These are phyloP conservation scores for Heliconius ethilla DNA, from an alignment of 2,888 invertebrate species.

Conservation along the genomic window DNA sequence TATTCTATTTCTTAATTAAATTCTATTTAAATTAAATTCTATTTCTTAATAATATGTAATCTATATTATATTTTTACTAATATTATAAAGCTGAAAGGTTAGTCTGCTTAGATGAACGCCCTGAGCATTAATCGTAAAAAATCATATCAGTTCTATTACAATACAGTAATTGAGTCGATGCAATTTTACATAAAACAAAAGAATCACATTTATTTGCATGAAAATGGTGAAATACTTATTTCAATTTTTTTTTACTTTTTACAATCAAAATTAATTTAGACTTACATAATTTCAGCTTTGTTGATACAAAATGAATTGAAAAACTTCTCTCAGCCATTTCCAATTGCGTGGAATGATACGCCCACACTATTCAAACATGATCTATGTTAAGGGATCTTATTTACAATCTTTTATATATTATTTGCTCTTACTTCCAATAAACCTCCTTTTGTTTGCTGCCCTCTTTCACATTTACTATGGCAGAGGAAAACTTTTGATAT, in stretches of 20 bases:
- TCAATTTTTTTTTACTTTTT: not conserved
- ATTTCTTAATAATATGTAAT: no score
- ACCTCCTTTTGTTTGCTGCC: constrained; percentile 39
- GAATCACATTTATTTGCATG: not conserved
- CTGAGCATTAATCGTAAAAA: no score
- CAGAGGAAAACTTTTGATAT: constrained; percentile 19
- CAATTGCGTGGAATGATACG: constrained; percentile 27
- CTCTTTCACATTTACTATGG: constrained; percentile 10
- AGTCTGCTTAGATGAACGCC: no score
- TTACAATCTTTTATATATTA: constrained; percentile 28
- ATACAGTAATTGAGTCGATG: no score
- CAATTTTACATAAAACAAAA: not conserved
- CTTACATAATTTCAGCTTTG: constrained; percentile 2
- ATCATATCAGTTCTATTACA: no score
- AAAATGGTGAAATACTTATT: not conserved
- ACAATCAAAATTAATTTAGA: not conserved
- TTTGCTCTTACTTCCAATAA: constrained; percentile 42
- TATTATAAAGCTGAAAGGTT: no score
- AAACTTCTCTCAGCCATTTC: constrained; percentile 24
- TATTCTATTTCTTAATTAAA: no score
- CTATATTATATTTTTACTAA: no score
- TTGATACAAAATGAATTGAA: constrained; percentile 11
- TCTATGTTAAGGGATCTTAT: constrained; percentile 32
- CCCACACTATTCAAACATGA: constrained; percentile 33
- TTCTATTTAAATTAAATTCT: no score